A percentile compares a stretch with the other conserved stretches of the same genome.
These are phyloP conservation scores for Aphelinus atriplicis DNA, from an alignment of 1,140 invertebrate genomes.

Conservation along the genomic window DNA sequence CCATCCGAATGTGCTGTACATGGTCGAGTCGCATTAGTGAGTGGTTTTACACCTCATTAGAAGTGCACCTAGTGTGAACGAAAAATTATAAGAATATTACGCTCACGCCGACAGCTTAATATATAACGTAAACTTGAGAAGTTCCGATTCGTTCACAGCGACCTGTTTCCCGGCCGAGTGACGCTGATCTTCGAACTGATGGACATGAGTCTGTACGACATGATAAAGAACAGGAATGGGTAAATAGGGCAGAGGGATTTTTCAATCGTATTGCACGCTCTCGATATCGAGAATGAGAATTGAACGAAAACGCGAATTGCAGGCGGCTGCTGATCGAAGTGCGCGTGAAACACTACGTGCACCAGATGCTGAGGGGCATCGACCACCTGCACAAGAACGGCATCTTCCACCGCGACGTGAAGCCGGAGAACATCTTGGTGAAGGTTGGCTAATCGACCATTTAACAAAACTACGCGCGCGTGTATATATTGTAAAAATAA, in stretches of 20 bases:
- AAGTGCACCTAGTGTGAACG: not conserved
- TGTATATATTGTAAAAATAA: not conserved
- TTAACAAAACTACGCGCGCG: not conserved
- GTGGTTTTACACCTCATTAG: slow-evolving; percentile 41
- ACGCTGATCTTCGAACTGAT: slow-evolving; percentile 75
- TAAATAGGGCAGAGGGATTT: slow-evolving; percentile 41
- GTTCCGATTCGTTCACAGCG: slow-evolving; percentile 60
- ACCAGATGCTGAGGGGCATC: slow-evolving; percentile 70
- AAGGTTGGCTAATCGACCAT: slow-evolving; percentile 53
- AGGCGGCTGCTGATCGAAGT: slow-evolving; percentile 60
- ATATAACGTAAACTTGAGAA: not conserved
- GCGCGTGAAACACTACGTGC: slow-evolving; percentile 64
- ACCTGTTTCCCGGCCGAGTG: slow-evolving; percentile 66
- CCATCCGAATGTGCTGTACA: slow-evolving; percentile 72
- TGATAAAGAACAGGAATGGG: slow-evolving; percentile 67
- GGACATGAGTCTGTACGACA: slow-evolving; percentile 77
- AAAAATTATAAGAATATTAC: slow-evolving; percentile 21
- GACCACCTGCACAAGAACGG: slow-evolving; percentile 71
- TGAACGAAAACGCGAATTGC: slow-evolving; percentile 51
- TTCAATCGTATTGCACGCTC: not conserved
- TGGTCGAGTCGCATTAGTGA: slow-evolving; percentile 74
- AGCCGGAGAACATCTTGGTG: slow-evolving; percentile 77
- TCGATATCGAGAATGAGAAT: slow-evolving; percentile 1
- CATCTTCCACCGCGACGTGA: slow-evolving; percentile 76
- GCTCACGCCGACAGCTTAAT: too few species aligned